Base-by-base conservation (phyloP, 2,113 vertebrate species). In the Chaetops frenatus region DNA sequence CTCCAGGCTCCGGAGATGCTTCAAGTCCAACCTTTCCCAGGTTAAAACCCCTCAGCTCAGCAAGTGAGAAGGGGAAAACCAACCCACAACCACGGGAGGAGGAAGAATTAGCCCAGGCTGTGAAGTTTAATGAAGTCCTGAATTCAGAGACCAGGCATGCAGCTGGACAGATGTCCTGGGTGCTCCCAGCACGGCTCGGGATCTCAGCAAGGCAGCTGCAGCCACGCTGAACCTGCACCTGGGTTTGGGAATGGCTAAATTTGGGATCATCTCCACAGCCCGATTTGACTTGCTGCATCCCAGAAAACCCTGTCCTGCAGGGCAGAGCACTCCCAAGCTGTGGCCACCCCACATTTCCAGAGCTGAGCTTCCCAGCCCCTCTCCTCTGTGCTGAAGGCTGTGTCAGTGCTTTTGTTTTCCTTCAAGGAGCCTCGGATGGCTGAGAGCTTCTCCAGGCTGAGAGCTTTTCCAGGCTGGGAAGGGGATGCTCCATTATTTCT, bases 221-320 rank as follows among this genome's bases (percentile, higher is more conserved):
- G 51, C 80, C 11, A 1, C 0, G 2, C 27, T 2, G 1, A 1
- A 19, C 35, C 67, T 1, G 56, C 12, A 6, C 53, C 60, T 33
- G 74, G 31, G 35, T 78, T 57, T 40, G 14, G 79, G 82, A 57
- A 20, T 0, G 0, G 6, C 18, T 12, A 17, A 20, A 45, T 45
- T 1, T 16, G 88, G 81, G 27, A 21, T 36, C 72, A 28, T 28
- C 20, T 17, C 9, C 0, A 5, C 62, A 47, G 51, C 60, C 66
- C 0, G 10, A 81, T 69, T 44, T 1, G 5, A 11, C 38, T 38
- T 38, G 38, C 38, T 38, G 38, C 38, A 38, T 38, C 38, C 38
- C 38, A 38, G 38, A 38, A 38, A 38, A 38, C 38, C 38, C 38
- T 38, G 38, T 38, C 38, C 38, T 38, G 38, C 38, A 38, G 11